phyloP scores from a whole-genome alignment of 2,797 vertebrate genomes.

The Peromyscus attwateri region DNA sequence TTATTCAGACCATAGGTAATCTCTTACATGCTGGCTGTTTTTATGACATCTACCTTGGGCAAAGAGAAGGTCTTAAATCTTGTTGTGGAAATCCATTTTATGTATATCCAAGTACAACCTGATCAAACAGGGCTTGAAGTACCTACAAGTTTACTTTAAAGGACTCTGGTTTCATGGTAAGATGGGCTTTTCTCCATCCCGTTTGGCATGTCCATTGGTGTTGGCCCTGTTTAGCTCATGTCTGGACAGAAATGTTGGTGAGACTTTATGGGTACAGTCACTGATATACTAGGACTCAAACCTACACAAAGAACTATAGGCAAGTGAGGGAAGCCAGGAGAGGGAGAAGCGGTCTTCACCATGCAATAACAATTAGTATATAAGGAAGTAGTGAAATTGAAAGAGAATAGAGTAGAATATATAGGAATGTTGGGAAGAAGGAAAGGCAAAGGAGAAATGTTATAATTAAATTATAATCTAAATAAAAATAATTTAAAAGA shows the following conservation, averaged over 20 bases:
- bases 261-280: not conserved
- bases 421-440: not conserved
- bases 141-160: not conserved
- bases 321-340: not conserved
- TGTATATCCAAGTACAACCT: not conserved
- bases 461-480: not conserved
- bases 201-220: not conserved
- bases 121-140: not conserved
- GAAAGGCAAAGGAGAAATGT: not conserved
- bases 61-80: not conserved
- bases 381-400: not conserved
- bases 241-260: not conserved
- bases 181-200: not conserved
- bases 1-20: not conserved
- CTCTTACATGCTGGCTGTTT: not conserved
- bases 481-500: not conserved
- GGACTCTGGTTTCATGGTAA: not conserved
- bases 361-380: not conserved
- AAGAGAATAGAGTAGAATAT: not conserved
- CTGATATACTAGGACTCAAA: too few relatives aligned
- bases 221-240: not conserved
- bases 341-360: not conserved
- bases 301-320: not conserved
- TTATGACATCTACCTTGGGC: not conserved
- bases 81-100: not conserved